These are phyloP conservation scores for Busseola fusca DNA, from an alignment of 2,888 invertebrate genomes.

Conservation along the genomic window DNA sequence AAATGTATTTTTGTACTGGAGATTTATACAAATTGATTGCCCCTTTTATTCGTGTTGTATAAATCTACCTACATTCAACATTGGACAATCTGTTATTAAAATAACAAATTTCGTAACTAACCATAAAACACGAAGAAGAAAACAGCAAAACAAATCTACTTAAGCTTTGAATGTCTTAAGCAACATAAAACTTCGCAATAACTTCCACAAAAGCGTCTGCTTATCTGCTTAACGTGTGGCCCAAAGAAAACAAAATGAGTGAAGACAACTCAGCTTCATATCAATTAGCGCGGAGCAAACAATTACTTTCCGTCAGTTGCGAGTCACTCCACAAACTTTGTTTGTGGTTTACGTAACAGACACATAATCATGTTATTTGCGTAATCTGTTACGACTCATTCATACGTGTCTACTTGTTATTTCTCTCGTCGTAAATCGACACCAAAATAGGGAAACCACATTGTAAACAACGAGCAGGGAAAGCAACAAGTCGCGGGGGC, in stretches of 20 bases:
- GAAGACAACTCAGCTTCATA: slow-evolving; percentile 54
- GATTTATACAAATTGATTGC: slow-evolving; percentile 21
- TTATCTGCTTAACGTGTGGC: slow-evolving; percentile 51
- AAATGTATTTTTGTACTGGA: slow-evolving; percentile 17
- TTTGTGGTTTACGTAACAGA: slow-evolving; percentile 57
- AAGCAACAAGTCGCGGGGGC: slow-evolving; percentile 82
- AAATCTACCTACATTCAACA: slow-evolving; percentile 1
- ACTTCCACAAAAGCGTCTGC: slow-evolving; percentile 46
- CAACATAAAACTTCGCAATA: slow-evolving; percentile 55
- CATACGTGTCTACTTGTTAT: slow-evolving; percentile 64
- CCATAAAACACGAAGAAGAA: slow-evolving; percentile 27
- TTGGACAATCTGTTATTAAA: slow-evolving; percentile 7
- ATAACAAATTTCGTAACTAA: slow-evolving; percentile 21
- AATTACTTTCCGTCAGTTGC: slow-evolving; percentile 55
- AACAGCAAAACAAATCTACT: slow-evolving; percentile 50
- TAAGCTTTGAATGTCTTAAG: slow-evolving; percentile 50
- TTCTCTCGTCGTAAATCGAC: slow-evolving; percentile 67
- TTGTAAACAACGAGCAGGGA: slow-evolving; percentile 74
- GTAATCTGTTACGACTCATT: slow-evolving; percentile 67
- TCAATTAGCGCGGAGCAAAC: slow-evolving; percentile 59
- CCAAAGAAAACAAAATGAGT: slow-evolving; percentile 56
- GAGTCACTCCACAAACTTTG: slow-evolving; percentile 60
- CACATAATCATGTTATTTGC: slow-evolving; percentile 52
- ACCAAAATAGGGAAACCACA: slow-evolving; percentile 71
- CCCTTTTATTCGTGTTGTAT: background rate